A percentile compares a stretch with the other conserved stretches of the same genome.
Conservation (phyloP, 2,113 vertebrate genomes). For the Pan troglodytes region NHGRI_mPanTro3-v2.1_pri NC_072402.2:4705501-4706000, state of each 20-base stretch:
- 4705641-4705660: fast-evolving
- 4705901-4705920: background rate
- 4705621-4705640: fast-evolving
- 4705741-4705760: too few relatives aligned
- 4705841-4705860: too few relatives aligned
- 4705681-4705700: background rate
- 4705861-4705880: too few relatives aligned
- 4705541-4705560: background rate
- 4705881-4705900: background rate
- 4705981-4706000: fast-evolving
- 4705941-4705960: background rate
- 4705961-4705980: background rate
- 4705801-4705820: too few relatives aligned
- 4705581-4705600: background rate
- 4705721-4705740: background rate
- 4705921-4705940: background rate
- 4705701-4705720: too few relatives aligned
- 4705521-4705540: background rate
- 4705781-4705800: background rate
- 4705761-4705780: background rate
- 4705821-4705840: too few relatives aligned
- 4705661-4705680: too few relatives aligned
- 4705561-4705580: background rate
- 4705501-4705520: background rate
- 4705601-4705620: background rate